A percentile compares a stretch with the other conserved stretches of the same genome.
Conservation (phyloP, 2,888 invertebrate genomes). For the Cosmia trapezina region DNA sequence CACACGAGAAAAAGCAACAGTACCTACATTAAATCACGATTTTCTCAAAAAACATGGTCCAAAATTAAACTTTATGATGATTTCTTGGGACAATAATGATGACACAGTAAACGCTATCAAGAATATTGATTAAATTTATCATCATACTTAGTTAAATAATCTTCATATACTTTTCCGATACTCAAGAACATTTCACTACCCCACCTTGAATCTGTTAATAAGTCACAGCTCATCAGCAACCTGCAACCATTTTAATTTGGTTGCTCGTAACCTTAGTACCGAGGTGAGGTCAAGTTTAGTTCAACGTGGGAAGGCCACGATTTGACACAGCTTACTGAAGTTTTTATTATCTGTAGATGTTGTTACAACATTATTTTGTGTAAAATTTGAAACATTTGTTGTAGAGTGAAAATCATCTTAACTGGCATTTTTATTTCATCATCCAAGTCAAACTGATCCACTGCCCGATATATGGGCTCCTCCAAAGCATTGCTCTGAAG, state of each 20-base stretch:
- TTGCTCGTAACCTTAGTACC: conserved; percentile 63
- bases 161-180: background rate
- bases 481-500: background rate
- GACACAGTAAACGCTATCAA: background rate
- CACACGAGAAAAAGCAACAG: no score
- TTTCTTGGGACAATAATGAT: background rate
- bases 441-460: background rate
- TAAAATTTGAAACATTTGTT: background rate
- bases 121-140: background rate
- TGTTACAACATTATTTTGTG: conserved; percentile 51
- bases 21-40: background rate
- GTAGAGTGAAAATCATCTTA: background rate
- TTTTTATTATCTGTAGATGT: conserved; percentile 48
- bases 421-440: background rate
- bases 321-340: conserved; percentile 72
- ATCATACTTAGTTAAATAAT: background rate
- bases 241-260: conserved; percentile 60
- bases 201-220: conserved; percentile 51
- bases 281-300: conserved; percentile 83
- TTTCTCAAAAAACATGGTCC: background rate
- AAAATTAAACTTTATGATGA: background rate
- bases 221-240: conserved; percentile 67
- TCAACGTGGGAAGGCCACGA: conserved; percentile 73
- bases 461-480: background rate
- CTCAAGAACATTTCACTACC: background rate